Percentiles rank a stretch among this genome's conserved stretches.
Conservation (phyloP, 2,113 vertebrate genomes). For the Pelodiscus sinensis region DNA sequence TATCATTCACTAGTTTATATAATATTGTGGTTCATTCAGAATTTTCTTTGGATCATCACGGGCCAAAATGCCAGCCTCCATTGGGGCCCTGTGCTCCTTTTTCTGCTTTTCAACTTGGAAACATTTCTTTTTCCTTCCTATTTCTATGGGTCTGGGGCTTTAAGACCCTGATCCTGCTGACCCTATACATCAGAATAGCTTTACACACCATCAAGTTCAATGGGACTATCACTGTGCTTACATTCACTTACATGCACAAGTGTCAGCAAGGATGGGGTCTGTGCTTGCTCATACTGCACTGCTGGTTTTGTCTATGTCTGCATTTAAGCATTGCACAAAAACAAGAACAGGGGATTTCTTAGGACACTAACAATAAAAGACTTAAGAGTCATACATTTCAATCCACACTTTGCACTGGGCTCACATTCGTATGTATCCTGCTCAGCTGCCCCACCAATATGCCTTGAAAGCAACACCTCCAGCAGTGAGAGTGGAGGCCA, state of each 20-base stretch:
- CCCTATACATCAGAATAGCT: neutral
- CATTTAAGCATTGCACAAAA: neutral
- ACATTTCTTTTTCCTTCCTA: neutral
- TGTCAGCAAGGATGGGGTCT: neutral
- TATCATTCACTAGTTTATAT: neutral
- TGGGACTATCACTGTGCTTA: neutral
- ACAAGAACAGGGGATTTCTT: neutral
- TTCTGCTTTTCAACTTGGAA: neutral
- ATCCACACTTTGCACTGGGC: neutral
- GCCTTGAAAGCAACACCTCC: neutral
- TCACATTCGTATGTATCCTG: neutral
- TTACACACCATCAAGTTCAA: neutral
- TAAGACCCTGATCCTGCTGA: neutral
- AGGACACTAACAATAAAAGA: neutral
- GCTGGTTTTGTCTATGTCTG: neutral
- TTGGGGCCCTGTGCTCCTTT: neutral
- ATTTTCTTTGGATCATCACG: neutral
- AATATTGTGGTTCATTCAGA: neutral
- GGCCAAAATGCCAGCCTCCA: neutral
- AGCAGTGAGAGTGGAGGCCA: neutral
- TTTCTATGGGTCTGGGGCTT: fast-evolving
- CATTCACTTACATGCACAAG: neutral
- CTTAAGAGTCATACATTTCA: neutral
- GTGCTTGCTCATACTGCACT: neutral
- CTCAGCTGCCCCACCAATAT: neutral